Conservation (phyloP, 2,888 invertebrate species). For the Drepanosiphum platanoidis region DNA sequence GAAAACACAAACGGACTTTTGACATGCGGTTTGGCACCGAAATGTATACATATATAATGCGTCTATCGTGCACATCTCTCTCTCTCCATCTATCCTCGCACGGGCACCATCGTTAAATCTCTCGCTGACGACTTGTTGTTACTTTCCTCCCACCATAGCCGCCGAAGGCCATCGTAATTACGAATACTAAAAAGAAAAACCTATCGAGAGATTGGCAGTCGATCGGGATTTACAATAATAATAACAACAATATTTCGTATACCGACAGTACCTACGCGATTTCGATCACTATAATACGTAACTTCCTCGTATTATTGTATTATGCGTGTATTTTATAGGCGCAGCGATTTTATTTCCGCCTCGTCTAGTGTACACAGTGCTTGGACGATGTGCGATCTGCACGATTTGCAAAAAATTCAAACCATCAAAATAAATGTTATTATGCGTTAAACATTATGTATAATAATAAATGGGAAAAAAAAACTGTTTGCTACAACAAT, state of each 20-base stretch:
- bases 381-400: too few species aligned
- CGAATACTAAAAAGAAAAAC: neutral
- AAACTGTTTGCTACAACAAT: too few species aligned
- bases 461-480: too few species aligned
- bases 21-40: constrained; percentile 44
- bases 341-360: too few species aligned
- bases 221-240: neutral
- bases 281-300: neutral
- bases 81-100: neutral
- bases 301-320: neutral
- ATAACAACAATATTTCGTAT: neutral
- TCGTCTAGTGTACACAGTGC: too few species aligned
- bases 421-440: too few species aligned
- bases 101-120: constrained; percentile 1
- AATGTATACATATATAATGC: too few species aligned
- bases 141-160: neutral
- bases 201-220: constrained; percentile 15
- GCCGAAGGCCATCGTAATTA: neutral
- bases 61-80: too few species aligned
- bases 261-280: neutral
- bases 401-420: too few species aligned
- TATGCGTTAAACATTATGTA: too few species aligned
- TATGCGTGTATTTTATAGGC: too few species aligned
- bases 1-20: neutral
- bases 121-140: constrained; percentile 30